Evolutionary conservation across 2,888 invertebrate species (phyloP).

Genomic region (Trichacis sp.): DNA sequence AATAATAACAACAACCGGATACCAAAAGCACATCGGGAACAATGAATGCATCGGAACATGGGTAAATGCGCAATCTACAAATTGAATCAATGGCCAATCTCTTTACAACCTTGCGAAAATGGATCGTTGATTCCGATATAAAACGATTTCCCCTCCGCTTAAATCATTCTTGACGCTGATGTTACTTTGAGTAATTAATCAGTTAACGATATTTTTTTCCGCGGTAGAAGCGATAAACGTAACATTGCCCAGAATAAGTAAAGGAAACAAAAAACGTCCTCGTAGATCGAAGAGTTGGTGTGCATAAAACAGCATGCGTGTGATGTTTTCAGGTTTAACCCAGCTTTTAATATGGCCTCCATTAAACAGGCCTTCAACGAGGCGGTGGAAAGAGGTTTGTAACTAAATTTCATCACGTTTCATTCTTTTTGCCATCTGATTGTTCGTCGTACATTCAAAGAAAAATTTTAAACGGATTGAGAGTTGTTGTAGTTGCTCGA

Average conservation of each 20-base stretch:
- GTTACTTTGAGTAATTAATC: too few relatives aligned
- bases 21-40: constrained; percentile 55
- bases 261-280: constrained; percentile 46
- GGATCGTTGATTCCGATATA: neutral
- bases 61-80: constrained; percentile 70
- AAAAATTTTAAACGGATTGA: neutral
- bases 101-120: neutral
- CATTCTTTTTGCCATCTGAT: neutral
- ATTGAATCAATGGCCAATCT: constrained; percentile 4
- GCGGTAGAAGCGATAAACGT: constrained; percentile 19
- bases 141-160: neutral
- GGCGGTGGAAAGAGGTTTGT: constrained; percentile 91
- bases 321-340: constrained; percentile 83
- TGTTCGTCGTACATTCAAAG: neutral
- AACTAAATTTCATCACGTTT: constrained; percentile 12
- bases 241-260: constrained; percentile 23
- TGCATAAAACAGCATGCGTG: constrained; percentile 38
- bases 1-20: constrained; percentile 47
- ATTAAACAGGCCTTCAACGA: constrained; percentile 95
- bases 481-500: neutral
- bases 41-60: constrained; percentile 86
- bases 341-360: constrained; percentile 92
- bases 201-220: neutral
- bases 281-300: constrained; percentile 38
- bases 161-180: too few relatives aligned